phyloP scores from a whole-genome alignment of 1,140 invertebrate species.

The Drosophila baimaii region DNA sequence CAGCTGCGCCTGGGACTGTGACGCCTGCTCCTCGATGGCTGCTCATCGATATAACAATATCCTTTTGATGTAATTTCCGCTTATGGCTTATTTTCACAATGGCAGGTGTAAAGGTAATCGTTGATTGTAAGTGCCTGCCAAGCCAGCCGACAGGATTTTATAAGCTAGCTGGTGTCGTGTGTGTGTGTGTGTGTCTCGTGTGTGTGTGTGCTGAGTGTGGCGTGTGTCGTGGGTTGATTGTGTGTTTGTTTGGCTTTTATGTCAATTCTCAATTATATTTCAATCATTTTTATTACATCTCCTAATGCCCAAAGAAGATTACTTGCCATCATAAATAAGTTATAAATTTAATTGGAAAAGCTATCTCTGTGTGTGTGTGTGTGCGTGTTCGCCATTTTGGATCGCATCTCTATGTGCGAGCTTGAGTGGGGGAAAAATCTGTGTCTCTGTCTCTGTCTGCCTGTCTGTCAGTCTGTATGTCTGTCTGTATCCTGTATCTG shows the following conservation, averaged over 20 bases:
- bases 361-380: conserved; percentile 1
- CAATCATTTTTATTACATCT: conserved; percentile 82
- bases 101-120: conserved; percentile 83
- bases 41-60: conserved; percentile 82
- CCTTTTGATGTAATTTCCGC: conserved; percentile 83
- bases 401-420: not conserved
- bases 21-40: conserved; percentile 40
- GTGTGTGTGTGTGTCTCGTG: too few species aligned
- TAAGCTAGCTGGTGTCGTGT: conserved; percentile 50
- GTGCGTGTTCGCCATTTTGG: conserved; percentile 24
- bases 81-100: conserved; percentile 83
- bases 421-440: conserved; percentile 26
- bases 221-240: conserved; percentile 23
- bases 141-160: conserved; percentile 67
- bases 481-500: not conserved
- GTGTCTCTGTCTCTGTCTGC: conserved; percentile 10
- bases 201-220: conserved; percentile 4
- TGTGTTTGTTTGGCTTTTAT: conserved; percentile 76
- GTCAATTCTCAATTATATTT: conserved; percentile 83
- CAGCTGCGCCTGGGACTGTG: conserved; percentile 31
- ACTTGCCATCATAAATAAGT: conserved; percentile 77
- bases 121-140: conserved; percentile 81
- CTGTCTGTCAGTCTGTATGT: not conserved
- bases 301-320: conserved; percentile 81
- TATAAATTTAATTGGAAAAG: conserved; percentile 82